Evolutionary conservation across 2,797 vertebrate species (phyloP), one percentile per base, ranked within the genome.

Genomic region (Uromys caudimaculatus): DNA sequence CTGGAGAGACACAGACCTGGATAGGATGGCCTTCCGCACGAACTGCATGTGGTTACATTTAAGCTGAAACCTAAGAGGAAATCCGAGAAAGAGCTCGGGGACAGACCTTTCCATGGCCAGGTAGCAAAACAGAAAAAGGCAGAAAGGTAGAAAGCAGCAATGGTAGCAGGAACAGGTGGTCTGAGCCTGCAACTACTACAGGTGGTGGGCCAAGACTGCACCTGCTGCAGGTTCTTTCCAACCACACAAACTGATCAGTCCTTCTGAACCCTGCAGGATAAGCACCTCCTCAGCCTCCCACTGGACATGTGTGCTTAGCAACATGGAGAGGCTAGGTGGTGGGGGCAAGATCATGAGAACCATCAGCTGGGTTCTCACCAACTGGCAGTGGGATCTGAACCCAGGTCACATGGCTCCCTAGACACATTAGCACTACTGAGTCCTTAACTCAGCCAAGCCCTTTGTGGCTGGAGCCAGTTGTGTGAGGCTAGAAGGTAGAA

Each of bases 241-340:
- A 17, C 3, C 6, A 1, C 3, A 21, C 0, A 0, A 71, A n/a
- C 12, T 50, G n/a, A 24, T 38, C 5, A 19, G 6, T 1, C 47
- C 4, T 32, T 9, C 4, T 17, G 2, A 6, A 23, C 71, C n/a
- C 24, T 62, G 2, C 24, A n/a, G 7, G 16, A 44, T 32, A 62
- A 52, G 6, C 54, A 60, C 41, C 32, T 90, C n/a, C 38, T 29
- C 6, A 16, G 44, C 24, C n/a, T 21, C 12, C 32, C 60, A 32
- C 52, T 56, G 12, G 12, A 8, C 60, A 82, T 24, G 14, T 12
- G 4, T 47, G 62, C 35, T 32, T 9, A 10, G 21, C 75, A 62
- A 38, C 64, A 52, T 23, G 14, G 54, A 52, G 91, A 60, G 44
- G 52, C 79, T 79, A 19, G 1, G 4, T 35, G 27, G 23, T 1